Percentiles rank a stretch among this genome's conserved stretches.
phyloP scores from a whole-genome alignment of 1,140 invertebrate genomes.

The Scaptodrosophila lebanonensis region DNA sequence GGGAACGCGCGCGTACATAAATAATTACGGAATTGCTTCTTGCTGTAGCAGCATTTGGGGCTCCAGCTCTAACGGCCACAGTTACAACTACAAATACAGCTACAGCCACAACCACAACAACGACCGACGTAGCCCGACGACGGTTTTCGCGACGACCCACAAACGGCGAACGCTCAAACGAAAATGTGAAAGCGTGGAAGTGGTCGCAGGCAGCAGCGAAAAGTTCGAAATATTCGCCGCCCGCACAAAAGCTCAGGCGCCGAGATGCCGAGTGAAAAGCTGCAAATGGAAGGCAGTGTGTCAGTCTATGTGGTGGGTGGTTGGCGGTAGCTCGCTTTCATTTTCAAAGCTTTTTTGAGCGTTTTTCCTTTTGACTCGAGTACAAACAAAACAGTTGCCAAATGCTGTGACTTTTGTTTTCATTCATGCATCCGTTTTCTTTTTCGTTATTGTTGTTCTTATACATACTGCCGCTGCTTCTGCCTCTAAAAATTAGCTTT shows the following conservation, averaged over 20 bases:
- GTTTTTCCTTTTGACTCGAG: slow-evolving; percentile 14
- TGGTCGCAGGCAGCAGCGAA: no score
- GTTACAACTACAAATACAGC: no score
- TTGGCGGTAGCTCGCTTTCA: no score
- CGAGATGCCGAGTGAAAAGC: slow-evolving; percentile 26
- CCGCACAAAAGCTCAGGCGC: slow-evolving; percentile 40
- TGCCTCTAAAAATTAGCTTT: slow-evolving; percentile 51
- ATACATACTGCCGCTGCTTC: slow-evolving; percentile 51
- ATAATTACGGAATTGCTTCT: no score
- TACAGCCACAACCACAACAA: no score
- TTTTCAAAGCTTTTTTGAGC: slow-evolving; percentile 13
- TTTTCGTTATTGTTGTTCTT: neutral
- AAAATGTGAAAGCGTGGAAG: no score
- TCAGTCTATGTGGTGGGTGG: neutral
- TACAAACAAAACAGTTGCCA: slow-evolving; percentile 8
- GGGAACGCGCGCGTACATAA: no score
- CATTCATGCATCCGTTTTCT: slow-evolving; percentile 30
- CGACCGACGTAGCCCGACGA: slow-evolving; percentile 16
- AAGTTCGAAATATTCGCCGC: slow-evolving; percentile 21
- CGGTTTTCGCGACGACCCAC: slow-evolving; percentile 51
- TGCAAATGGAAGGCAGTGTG: slow-evolving; percentile 15
- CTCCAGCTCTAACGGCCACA: no score
- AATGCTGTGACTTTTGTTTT: slow-evolving; percentile 36
- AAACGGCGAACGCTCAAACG: slow-evolving; percentile 46
- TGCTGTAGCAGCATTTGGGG: no score